Evolutionary conservation across 2,113 vertebrate species (phyloP).

Genomic region (Pteronura brasiliensis): DNA sequence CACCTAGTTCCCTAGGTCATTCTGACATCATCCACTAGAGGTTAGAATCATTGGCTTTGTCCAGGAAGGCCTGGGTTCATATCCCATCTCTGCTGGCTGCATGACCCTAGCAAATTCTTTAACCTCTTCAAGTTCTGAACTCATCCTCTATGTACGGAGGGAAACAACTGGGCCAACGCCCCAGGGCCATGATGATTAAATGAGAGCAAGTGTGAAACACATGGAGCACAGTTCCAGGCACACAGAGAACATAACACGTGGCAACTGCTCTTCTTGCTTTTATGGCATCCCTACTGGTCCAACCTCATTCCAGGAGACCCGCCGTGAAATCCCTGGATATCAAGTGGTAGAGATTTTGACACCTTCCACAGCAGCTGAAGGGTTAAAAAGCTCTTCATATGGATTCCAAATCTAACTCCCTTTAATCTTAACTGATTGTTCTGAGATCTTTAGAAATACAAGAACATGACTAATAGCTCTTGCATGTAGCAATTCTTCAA

Average conservation of each 20-base stretch:
- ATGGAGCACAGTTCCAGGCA: neutral
- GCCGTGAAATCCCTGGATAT: neutral
- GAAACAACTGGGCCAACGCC: neutral
- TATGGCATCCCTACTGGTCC: neutral
- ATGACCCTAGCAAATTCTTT: neutral
- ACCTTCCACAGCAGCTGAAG: neutral
- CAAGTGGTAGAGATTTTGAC: neutral
- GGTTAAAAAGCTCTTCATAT: neutral
- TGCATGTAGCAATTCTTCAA: neutral
- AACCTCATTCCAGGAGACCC: neutral
- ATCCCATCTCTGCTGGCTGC: neutral
- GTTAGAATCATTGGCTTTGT: neutral
- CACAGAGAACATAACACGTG: neutral
- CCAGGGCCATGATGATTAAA: neutral
- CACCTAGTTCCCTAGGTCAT: neutral
- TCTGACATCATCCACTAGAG: neutral
- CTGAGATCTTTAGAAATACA: neutral
- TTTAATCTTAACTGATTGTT: neutral
- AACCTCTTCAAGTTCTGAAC: neutral
- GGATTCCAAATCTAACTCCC: slow-evolving; percentile 10
- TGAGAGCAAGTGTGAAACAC: neutral
- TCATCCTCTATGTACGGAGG: neutral
- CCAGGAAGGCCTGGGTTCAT: neutral
- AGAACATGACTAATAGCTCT: neutral
- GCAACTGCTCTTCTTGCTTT: neutral